Evolutionary conservation across 2,888 invertebrate species (phyloP), one percentile per base, ranked within the genome.

Genomic region (Drosophila merina): DNA sequence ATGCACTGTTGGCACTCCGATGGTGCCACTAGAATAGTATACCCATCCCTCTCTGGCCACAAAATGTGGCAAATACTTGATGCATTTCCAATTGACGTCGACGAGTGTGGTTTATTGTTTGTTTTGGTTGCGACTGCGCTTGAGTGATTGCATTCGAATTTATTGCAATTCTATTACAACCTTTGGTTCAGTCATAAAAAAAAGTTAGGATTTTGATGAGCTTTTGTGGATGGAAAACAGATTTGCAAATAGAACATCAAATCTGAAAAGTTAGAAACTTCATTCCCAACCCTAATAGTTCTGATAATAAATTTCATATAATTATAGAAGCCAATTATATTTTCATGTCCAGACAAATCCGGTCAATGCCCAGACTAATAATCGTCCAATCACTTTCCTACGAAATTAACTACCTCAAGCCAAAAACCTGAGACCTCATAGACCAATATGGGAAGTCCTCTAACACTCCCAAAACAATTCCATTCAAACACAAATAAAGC

Each of bases 1-100:
- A 80, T 74, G 83, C 66, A 77, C 50, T 68, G 69, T 60, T 74
- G 74, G 68, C 79, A 74, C 57, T 69, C 8, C 52, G 33, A 3
- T 33, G 33, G 10, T 10, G 5, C 36, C 36, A 36, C 14, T 14
- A 14, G 14, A 14, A 14, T 14, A 14, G 14, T 14, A 14, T 14
- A 14, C 14, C 1, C 14, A 14, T 14, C 14, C 7, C 40, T 38
- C 20, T 49, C 40, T 63, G n/a, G 20, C 28, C 33, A 47, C 44
- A 25, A 48, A 68, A 55, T 60, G 48, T 78, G 52, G 56, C 66
- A 80, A 63, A 57, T 66, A 72, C 63, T 66, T 80, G 68, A 86
- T 74, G 75, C 54, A 50, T 62, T 79, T 79, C 59, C 70, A 50
- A 62, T 70, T 51, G 57, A 1, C n/a, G 3, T 31, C n/a, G 47